Conservation (phyloP, 1,140 invertebrate species). For the Gonatopus flavifemur region DNA sequence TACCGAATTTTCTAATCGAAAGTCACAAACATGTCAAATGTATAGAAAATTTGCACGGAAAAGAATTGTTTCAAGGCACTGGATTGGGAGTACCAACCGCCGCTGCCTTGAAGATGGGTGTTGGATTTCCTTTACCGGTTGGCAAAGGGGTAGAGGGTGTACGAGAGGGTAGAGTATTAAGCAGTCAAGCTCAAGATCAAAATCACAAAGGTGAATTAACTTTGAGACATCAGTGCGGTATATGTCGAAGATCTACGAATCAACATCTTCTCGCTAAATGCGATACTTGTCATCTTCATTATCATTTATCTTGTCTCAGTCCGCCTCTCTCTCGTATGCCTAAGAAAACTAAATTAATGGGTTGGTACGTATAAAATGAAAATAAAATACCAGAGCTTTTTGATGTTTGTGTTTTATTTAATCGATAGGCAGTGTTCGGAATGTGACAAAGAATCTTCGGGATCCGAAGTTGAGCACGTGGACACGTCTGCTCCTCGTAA, state of each 20-base stretch:
- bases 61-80: slow-evolving; percentile 30
- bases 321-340: slow-evolving; percentile 90
- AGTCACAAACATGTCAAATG: background rate
- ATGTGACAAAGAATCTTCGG: slow-evolving; percentile 80
- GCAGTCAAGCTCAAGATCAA: slow-evolving; percentile 63
- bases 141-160: slow-evolving; percentile 58
- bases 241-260: slow-evolving; percentile 79
- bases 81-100: slow-evolving; percentile 69
- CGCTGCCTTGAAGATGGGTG: slow-evolving; percentile 78
- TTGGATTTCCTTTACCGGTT: slow-evolving; percentile 72
- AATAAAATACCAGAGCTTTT: background rate
- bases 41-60: background rate
- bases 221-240: slow-evolving; percentile 70
- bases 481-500: slow-evolving; percentile 77
- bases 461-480: slow-evolving; percentile 71
- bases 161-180: slow-evolving; percentile 60
- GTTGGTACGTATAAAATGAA: slow-evolving; percentile 68
- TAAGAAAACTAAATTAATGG: slow-evolving; percentile 91
- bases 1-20: background rate
- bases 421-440: slow-evolving; percentile 79
- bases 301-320: slow-evolving; percentile 91
- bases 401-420: background rate
- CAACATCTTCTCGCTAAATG: slow-evolving; percentile 90
- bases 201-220: slow-evolving; percentile 60
- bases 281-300: slow-evolving; percentile 90